A percentile compares a stretch with the other conserved stretches of the same genome.
Evolutionary conservation across 2,888 invertebrate species (phyloP).

Genomic region (Colletes collaris): DNA sequence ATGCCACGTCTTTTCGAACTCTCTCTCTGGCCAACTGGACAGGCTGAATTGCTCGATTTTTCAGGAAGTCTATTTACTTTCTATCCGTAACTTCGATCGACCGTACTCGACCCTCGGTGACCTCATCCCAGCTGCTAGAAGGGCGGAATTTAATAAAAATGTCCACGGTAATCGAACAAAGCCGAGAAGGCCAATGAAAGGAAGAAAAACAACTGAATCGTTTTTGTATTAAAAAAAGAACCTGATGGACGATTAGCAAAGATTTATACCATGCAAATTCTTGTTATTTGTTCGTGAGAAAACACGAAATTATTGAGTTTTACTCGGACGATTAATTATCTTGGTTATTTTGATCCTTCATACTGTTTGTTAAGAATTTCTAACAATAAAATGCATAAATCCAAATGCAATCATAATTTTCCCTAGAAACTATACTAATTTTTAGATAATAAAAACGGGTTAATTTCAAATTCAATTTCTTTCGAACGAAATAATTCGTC

Average conservation of each 20-base stretch:
- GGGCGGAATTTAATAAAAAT: conserved; percentile 64
- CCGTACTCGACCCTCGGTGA: conserved; percentile 36
- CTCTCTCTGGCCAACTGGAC: conserved; percentile 40
- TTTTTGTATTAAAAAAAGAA: neutral
- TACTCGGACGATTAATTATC: too few relatives aligned
- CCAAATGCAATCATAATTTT: too few relatives aligned
- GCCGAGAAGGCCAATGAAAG: neutral
- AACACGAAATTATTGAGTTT: too few relatives aligned
- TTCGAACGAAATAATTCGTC: too few relatives aligned
- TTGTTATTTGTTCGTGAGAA: neutral
- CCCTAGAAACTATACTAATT: too few relatives aligned
- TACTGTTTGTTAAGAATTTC: neutral
- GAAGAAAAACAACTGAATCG: neutral
- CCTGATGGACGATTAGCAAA: neutral
- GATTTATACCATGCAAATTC: neutral
- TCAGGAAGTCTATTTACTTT: conserved; percentile 66
- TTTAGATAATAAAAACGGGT: too few relatives aligned
- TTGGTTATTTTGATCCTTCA: too few relatives aligned
- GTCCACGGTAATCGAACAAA: conserved; percentile 16
- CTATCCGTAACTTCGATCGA: conserved; percentile 48
- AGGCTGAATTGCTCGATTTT: conserved; percentile 65
- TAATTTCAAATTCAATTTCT: too few relatives aligned
- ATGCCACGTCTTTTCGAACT: conserved; percentile 39
- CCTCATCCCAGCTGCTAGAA: conserved; percentile 21
- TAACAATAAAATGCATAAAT: too few relatives aligned